These are phyloP conservation scores for Lasioglossum villosulum DNA, from an alignment of 2,888 invertebrate genomes.

Conservation along the genomic window DNA sequence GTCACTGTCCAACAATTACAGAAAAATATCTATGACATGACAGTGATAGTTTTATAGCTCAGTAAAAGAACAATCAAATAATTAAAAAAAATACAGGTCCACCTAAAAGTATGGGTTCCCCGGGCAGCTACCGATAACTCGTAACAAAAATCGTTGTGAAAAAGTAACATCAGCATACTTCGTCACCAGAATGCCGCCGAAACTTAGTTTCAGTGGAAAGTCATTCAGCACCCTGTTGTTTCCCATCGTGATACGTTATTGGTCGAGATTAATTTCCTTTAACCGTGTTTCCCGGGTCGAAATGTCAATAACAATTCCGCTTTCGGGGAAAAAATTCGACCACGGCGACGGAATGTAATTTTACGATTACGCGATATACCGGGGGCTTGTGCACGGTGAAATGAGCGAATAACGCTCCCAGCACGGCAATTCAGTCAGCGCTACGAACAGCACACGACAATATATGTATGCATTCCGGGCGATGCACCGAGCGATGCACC, in stretches of 20 bases:
- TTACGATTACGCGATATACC: constrained; percentile 52
- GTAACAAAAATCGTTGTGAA: not conserved
- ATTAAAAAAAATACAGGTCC: not conserved
- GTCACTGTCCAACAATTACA: not conserved
- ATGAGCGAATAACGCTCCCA: constrained; percentile 53
- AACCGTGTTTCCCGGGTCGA: constrained; percentile 4
- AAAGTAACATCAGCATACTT: not conserved
- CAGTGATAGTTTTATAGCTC: not conserved
- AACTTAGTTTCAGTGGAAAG: not conserved
- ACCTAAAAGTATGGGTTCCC: not conserved
- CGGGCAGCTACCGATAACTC: not conserved
- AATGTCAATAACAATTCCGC: constrained; percentile 44
- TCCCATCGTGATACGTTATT: constrained; percentile 25
- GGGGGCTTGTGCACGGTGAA: constrained; percentile 35
- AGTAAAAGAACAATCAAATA: not conserved
- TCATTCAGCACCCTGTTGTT: constrained; percentile 16
- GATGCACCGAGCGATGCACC: constrained; percentile 9
- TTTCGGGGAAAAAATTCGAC: constrained; percentile 42
- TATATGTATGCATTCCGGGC: constrained; percentile 33
- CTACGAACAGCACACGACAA: constrained; percentile 31
- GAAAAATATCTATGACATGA: not conserved
- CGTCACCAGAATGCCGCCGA: not conserved
- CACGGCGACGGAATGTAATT: constrained; percentile 40
- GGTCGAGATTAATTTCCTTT: constrained; percentile 51
- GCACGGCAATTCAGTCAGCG: constrained; percentile 47